Evolutionary conservation across 2,888 invertebrate species (phyloP).

Genomic region (Chironomus tentans): DNA sequence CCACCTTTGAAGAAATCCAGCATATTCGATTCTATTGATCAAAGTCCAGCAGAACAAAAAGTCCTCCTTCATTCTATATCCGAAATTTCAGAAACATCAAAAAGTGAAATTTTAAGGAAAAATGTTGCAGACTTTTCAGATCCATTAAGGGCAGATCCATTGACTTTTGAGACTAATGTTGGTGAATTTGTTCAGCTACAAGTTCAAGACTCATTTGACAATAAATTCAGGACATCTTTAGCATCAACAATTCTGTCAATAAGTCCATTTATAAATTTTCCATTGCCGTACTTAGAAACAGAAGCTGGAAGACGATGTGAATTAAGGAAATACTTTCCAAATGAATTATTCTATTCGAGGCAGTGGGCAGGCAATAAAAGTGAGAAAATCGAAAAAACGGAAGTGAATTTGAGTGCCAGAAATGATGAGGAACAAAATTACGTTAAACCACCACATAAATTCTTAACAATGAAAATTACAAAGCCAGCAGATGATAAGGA

Average conservation of each 20-base stretch:
- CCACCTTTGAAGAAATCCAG: constrained; percentile 52
- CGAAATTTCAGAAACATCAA: not conserved
- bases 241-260: constrained; percentile 67
- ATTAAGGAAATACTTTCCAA: constrained; percentile 61
- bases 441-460: constrained; percentile 59
- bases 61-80: not conserved
- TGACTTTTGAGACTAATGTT: constrained; percentile 36
- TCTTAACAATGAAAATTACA: constrained; percentile 62
- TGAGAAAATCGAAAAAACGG: constrained; percentile 33
- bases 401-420: constrained; percentile 2
- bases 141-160: constrained; percentile 55
- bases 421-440: constrained; percentile 31
- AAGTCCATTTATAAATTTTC: constrained; percentile 77
- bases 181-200: constrained; percentile 32
- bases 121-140: constrained; percentile 65
- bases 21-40: constrained; percentile 43
- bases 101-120: constrained; percentile 36
- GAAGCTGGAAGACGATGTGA: constrained; percentile 69
- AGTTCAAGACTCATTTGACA: constrained; percentile 51
- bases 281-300: constrained; percentile 80
- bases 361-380: constrained; percentile 45
- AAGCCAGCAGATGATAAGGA: constrained; percentile 53
- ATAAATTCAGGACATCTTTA: constrained; percentile 64
- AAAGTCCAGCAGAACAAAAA: constrained; percentile 34
- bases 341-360: constrained; percentile 61